A percentile compares a stretch with the other conserved stretches of the same genome.
Conservation (phyloP, 1,140 invertebrate species). For the Odontomachus brunneus region DNA sequence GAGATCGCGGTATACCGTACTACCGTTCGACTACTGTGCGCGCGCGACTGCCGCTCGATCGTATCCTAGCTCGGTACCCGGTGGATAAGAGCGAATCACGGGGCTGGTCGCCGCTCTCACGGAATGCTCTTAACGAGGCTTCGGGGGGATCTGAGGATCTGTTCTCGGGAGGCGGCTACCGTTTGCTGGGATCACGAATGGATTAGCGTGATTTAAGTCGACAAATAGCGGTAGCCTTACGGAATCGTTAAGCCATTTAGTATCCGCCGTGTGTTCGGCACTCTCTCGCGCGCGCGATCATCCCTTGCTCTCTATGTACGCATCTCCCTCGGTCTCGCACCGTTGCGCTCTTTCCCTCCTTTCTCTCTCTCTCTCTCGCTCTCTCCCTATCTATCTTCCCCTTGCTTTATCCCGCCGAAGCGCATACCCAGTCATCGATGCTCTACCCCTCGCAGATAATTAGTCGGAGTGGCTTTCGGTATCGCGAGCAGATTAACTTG, state of each 20-base stretch:
- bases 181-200: slow-evolving; percentile 70
- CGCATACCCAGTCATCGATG: slow-evolving; percentile 42
- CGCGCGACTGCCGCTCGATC: slow-evolving; percentile 50
- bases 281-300: neutral
- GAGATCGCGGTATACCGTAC: slow-evolving; percentile 60
- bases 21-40: slow-evolving; percentile 48
- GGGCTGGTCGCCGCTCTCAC: slow-evolving; percentile 30
- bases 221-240: slow-evolving; percentile 71
- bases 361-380: neutral
- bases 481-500: slow-evolving; percentile 64
- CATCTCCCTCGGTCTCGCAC: no score
- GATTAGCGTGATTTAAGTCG: slow-evolving; percentile 73
- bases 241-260: slow-evolving; percentile 68
- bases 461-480: slow-evolving; percentile 63
- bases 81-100: slow-evolving; percentile 46
- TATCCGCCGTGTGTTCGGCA: slow-evolving; percentile 43
- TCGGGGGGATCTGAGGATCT: slow-evolving; percentile 67
- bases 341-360: neutral
- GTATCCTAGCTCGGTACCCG: slow-evolving; percentile 56
- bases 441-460: slow-evolving; percentile 55
- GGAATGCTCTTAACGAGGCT: slow-evolving; percentile 73
- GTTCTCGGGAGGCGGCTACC: slow-evolving; percentile 57
- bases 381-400: neutral
- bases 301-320: neutral
- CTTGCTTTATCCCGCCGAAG: neutral